phyloP scores from a whole-genome alignment of 2,113 vertebrate species.

The Dermatemys mawii region DNA sequence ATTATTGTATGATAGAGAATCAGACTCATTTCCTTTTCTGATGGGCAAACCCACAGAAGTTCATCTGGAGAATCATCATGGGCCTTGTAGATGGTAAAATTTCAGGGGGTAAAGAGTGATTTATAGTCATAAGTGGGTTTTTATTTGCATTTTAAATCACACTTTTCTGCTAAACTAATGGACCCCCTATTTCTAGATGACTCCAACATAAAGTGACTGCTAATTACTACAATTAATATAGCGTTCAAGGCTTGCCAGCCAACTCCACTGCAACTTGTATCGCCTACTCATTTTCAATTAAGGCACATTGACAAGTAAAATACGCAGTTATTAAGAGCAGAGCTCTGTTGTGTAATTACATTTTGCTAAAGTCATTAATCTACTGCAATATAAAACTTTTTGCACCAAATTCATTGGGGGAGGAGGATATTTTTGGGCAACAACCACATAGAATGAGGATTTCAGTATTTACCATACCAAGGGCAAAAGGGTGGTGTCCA shows the following conservation, averaged over 20 bases:
- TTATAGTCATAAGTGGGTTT: conserved; percentile 68
- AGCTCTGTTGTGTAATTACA: conserved; percentile 78
- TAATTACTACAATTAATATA: conserved; percentile 88
- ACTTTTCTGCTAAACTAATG: conserved; percentile 77
- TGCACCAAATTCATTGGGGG: background rate
- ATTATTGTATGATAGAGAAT: fast-evolving
- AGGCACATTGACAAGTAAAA: conserved; percentile 79
- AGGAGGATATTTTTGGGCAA: background rate
- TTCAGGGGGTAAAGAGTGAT: conserved; percentile 55
- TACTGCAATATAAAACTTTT: conserved; percentile 14
- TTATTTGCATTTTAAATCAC: conserved; percentile 83
- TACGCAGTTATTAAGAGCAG: conserved; percentile 78
- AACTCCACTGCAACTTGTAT: conserved; percentile 76
- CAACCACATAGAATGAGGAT: background rate
- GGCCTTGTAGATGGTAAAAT: background rate
- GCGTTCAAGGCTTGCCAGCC: conserved; percentile 79
- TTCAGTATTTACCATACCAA: background rate
- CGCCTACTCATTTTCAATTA: conserved; percentile 86
- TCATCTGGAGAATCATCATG: background rate
- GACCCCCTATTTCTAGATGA: conserved; percentile 85
- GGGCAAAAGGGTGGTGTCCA: background rate
- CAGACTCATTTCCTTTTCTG: fast-evolving
- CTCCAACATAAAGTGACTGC: conserved; percentile 84
- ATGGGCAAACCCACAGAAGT: fast-evolving
- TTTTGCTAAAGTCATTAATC: conserved; percentile 76